Base-by-base conservation (phyloP, 2,113 vertebrate genomes). In the Xiphophorus couchianus region DNA sequence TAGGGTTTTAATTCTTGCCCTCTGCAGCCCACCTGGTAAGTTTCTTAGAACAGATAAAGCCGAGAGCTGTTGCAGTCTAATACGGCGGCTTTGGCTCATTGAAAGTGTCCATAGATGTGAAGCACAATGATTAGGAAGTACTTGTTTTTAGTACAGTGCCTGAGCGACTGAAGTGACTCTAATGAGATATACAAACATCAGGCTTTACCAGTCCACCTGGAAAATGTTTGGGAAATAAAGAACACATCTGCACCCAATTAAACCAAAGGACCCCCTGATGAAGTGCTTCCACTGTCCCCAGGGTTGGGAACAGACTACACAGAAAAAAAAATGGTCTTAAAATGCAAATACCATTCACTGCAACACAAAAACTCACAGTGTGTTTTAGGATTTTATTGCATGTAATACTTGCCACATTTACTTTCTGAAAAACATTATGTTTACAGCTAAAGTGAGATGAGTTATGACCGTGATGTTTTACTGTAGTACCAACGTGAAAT, bases 171-270 rank as follows among this genome's bases (percentile, higher is more conserved):
- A 9, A 48, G 71, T 44, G 80, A 29, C 39, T 31, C 69, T 61
- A 27, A 42, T 86, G 68, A 58, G 69, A 28, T 73, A 63, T 58
- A 66, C 61, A 70, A 68, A 72, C 62, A 10, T 5, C 60, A 13
- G 61, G 35, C 35, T 74, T 19, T 37, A 48, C 22, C n/a, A 39
- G 69, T 73, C 62, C 71, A 76, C 76, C 44, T 74, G 72, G 63
- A 77, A 82, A 76, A 54, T 77, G 67, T 76, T 69, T 69, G 31
- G 70, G 51, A 71, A 73, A 31, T 62, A 37, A 73, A 76, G 29
- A 60, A 4, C 69, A 85, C 93, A 92, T 91, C 90, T 92, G 93
- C 65, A 84, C 29, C 6, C 35, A 60, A 82, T 92, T 84, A 88
- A 10, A 48, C 63, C 1, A 22, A 66, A 83, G 66, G 76, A 79